phyloP scores from a whole-genome alignment of 2,888 invertebrate species.

The Tiphia femorata region DNA sequence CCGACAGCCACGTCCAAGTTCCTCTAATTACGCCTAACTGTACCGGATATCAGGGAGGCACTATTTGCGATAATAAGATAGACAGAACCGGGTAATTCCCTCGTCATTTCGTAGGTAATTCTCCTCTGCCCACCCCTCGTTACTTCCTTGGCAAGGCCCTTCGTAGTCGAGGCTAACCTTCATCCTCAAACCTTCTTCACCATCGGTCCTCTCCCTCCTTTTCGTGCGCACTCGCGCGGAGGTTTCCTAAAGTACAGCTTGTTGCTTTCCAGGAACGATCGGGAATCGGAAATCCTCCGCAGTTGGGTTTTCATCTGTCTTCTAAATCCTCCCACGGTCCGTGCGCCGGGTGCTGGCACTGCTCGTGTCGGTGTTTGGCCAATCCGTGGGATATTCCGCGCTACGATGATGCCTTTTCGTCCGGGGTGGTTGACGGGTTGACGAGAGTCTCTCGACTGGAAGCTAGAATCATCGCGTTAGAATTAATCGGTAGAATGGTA shows the following conservation, averaged over 20 bases:
- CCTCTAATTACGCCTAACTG: conserved; percentile 38
- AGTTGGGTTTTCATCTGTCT: not conserved
- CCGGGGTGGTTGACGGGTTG: too few relatives aligned
- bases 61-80: conserved; percentile 40
- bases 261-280: not conserved
- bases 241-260: not conserved
- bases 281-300: not conserved
- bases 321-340: too few relatives aligned
- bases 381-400: too few relatives aligned
- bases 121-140: conserved; percentile 11
- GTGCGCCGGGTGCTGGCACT: too few relatives aligned
- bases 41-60: conserved; percentile 30
- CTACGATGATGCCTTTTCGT: too few relatives aligned
- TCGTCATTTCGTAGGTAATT: conserved; percentile 35
- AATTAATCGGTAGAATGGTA: too few relatives aligned
- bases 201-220: not conserved
- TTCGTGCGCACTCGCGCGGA: not conserved
- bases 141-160: conserved; percentile 4
- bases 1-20: conserved; percentile 2
- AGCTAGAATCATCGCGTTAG: too few relatives aligned
- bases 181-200: not conserved
- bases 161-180: not conserved
- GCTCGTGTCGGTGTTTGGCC: too few relatives aligned
- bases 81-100: conserved; percentile 31
- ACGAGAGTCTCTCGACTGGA: too few relatives aligned